Base-by-base conservation (phyloP, 2,113 vertebrate species). In the Campylomormyrus tamandua region DNA sequence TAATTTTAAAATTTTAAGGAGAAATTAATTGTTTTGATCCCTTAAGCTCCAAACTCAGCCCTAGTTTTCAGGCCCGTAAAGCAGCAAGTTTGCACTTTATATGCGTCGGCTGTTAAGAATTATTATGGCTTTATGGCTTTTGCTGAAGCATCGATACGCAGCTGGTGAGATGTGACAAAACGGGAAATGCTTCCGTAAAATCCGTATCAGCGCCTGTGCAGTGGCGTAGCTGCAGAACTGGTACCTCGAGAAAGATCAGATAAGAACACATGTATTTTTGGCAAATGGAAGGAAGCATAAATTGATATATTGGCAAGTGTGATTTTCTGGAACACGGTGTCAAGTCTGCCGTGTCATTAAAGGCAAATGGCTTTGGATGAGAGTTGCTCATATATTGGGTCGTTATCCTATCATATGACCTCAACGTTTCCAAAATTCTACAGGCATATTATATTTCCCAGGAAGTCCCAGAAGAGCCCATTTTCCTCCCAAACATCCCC, bases 1-100 rank as follows among this genome's bases (percentile, higher is more conserved):
- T 88, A 88, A 88, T 88, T 83, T 90, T 87, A 83, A 56, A 88
- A 70, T 90, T 90, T 90, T 83, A 80, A 83, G 52, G n/a, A 74
- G 62, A 45, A 85, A 90, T 90, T 90, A 83, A 88, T 92, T 90
- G 42, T 92, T 91, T 91, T 92, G 91, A 91, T 93, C 90, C 90
- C 56, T 70, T 27, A 48, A 85, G 89, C 80, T 89, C 49, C 13
- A 89, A 85, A 84, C 52, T 49, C 24, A 74, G 42, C 5, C 9
- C 3, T 4, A n/a, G 39, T 58, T 39, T 27, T 17, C 50, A 89
- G 89, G 15, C 6, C 49, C 24, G 35, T 83, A 89, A 89, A 89
- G 35, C 50, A 80, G 9, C 3, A 3, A 89, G 74, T 50, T 83
- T 83, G 74, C 49, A 83, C 48, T 56, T 89, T 50, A 80, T 49